Conservation (phyloP, 2,797 vertebrate species). For the Cercopithecus hamlyni region DNA sequence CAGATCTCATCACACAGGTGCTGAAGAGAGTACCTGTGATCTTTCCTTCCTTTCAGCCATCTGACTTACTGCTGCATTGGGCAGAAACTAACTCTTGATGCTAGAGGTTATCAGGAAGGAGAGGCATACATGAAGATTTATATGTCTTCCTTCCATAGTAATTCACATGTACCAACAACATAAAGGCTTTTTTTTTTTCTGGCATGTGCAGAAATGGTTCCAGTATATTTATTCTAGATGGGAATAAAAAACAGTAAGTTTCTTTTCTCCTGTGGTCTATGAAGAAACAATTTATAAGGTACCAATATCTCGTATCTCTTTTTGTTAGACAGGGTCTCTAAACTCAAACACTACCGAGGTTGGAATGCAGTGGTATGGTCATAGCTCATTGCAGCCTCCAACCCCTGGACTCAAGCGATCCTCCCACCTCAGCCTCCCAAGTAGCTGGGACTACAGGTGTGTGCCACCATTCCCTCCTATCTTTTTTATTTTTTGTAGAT, state of each 20-base stretch:
- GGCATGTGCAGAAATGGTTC: background rate
- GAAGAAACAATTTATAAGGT: background rate
- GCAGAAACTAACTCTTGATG: background rate
- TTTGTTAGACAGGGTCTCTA: background rate
- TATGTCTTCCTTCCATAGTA: background rate
- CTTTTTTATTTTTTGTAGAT: background rate
- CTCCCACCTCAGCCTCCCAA: background rate
- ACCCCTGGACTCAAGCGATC: background rate
- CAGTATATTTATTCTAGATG: background rate
- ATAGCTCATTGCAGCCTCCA: background rate
- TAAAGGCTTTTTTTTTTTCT: background rate
- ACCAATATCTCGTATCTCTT: background rate
- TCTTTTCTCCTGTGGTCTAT: background rate
- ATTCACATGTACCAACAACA: background rate
- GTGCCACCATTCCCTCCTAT: background rate
- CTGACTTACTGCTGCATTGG: background rate
- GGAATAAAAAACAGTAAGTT: background rate
- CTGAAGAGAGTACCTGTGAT: background rate
- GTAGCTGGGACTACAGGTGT: background rate
- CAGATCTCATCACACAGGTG: background rate
- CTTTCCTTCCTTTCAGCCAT: background rate
- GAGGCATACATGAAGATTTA: background rate
- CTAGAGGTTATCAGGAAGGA: background rate
- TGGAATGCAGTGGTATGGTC: background rate
- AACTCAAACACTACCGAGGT: background rate